Evolutionary conservation across 2,888 invertebrate species (phyloP), one percentile per base, ranked within the genome.

Genomic region (Campoplex capitator): DNA sequence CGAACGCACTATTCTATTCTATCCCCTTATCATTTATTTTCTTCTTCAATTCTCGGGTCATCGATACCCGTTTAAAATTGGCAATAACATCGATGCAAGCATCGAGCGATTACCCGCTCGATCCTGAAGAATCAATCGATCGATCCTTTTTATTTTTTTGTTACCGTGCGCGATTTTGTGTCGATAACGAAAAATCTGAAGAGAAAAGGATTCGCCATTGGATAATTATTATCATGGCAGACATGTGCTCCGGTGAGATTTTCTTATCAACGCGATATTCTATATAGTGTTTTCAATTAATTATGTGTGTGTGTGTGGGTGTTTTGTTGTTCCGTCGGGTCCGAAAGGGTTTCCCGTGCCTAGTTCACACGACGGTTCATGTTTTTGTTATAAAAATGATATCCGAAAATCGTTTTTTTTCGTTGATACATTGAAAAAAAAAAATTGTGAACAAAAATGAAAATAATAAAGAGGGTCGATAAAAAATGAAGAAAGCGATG

Each of bases 241-340:
- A n/a, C 51, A 38, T 54, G 78, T 54, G 78, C 42, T 68, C 42
- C 54, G 78, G 78, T 78, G 78, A 78, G 78, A 68, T 42, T 78
- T 78, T 78, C 54, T 54, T 42, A 9, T 68, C 51, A 28, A 38
- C 28, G 16, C 42, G 32, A 28, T 8, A 42, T 68, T 23, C 48
- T 54, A 16, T 54, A 16, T 0, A 23, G 51, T 28, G 35, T 23
- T 77, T 38, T 58, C 45, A 28, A 42, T 45, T n/a, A 70, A 23
- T 23, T 23, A 0, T 23, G 0, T 23, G 23, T 23, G 23, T 18
- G 16, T 16, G 3, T 18, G 18, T 18, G 6, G 7, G 18, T 51
- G 18, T 58, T 58, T 28, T 58, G 7, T 7, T 42, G 3, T 42
- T 42, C 42, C 9, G 9, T 42, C 9, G 42, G 8, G 42, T 42